phyloP scores from a whole-genome alignment of 2,797 vertebrate genomes.

The Peromyscus nudipes region DNA sequence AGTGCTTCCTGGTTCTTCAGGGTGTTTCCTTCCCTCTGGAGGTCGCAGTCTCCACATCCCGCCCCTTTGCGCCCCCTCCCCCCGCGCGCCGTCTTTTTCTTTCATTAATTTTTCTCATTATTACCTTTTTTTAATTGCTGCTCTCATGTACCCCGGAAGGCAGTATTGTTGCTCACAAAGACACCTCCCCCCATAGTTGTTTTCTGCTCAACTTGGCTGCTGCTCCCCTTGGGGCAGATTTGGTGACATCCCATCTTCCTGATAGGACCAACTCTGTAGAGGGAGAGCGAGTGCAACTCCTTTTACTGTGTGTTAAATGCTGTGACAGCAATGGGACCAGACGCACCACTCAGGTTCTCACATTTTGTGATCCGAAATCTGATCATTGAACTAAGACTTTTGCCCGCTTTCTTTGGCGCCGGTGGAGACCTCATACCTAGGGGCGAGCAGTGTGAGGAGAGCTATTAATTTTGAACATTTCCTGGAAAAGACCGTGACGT shows the following conservation, averaged over 20 bases:
- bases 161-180: slow-evolving; percentile 26
- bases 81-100: too few species aligned
- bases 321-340: slow-evolving; percentile 33
- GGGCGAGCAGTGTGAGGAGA: background rate
- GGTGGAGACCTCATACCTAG: background rate
- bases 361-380: slow-evolving; percentile 51
- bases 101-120: background rate
- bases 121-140: background rate
- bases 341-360: slow-evolving; percentile 29
- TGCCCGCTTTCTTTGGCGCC: background rate
- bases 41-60: background rate
- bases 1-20: slow-evolving; percentile 10
- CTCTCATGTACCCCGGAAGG: background rate
- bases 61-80: background rate
- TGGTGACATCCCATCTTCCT: slow-evolving; percentile 19
- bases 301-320: slow-evolving; percentile 3
- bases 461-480: slow-evolving; percentile 15
- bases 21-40: background rate
- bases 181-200: background rate
- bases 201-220: background rate
- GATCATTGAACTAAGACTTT: background rate
- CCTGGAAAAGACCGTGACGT: background rate
- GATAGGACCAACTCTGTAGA: slow-evolving; percentile 1
- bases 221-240: background rate
- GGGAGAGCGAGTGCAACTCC: slow-evolving; percentile 44